Conservation (phyloP, 2,113 vertebrate genomes). For the Panthera tigris region DNA sequence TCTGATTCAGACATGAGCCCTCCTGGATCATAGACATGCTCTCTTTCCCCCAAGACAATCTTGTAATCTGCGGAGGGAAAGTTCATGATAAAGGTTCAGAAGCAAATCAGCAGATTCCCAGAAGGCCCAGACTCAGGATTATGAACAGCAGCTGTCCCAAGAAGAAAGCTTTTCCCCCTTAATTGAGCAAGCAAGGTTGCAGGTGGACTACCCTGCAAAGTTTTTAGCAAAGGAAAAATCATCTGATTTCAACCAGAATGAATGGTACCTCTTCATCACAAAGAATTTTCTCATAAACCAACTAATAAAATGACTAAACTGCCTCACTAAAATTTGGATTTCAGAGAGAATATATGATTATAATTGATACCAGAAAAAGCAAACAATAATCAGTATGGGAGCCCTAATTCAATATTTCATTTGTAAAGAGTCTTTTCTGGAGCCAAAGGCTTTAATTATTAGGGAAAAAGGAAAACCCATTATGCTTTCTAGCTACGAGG, state of each 20-base stretch:
- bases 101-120: not conserved
- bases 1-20: not conserved
- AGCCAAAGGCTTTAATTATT: not conserved
- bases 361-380: not conserved
- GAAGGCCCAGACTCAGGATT: not conserved
- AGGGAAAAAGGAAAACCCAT: not conserved
- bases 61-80: not conserved
- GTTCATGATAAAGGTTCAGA: not conserved
- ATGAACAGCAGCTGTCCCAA: not conserved
- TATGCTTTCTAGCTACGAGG: not conserved
- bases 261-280: not conserved
- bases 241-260: not conserved
- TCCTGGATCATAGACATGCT: not conserved
- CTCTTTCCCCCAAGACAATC: not conserved
- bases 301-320: constrained; percentile 45
- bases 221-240: constrained; percentile 20
- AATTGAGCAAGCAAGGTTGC: not conserved
- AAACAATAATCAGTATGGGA: not conserved
- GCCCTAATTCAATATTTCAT: not conserved
- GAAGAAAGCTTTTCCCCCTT: not conserved
- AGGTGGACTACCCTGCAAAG: not conserved
- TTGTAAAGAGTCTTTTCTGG: not conserved
- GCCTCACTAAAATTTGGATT: not conserved
- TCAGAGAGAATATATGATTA: not conserved
- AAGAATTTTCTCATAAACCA: not conserved